Evolutionary conservation across 1,140 invertebrate species (phyloP).

Genomic region (Macrocentrus cingulum): DNA sequence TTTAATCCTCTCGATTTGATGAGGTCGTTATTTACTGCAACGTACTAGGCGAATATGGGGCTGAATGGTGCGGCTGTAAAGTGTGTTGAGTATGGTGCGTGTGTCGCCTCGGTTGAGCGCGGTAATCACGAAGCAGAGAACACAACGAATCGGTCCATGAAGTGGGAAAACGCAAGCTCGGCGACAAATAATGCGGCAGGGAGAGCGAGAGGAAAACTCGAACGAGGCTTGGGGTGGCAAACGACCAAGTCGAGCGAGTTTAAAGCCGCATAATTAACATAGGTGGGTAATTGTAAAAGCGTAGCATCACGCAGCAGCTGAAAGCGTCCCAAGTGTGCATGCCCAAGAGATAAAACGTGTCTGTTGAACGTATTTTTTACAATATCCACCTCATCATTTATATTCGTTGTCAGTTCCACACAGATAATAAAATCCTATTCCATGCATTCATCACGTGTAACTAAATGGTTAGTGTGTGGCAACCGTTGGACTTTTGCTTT

Average conservation of each 20-base stretch:
- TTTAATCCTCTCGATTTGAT: neutral
- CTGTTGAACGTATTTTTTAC: conserved; percentile 7
- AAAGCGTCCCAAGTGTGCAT: conserved; percentile 12
- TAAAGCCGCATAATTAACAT: conserved; percentile 44
- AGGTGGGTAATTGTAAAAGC: conserved; percentile 44
- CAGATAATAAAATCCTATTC: too few relatives aligned
- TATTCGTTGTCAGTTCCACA: too few relatives aligned
- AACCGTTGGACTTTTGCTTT: too few relatives aligned
- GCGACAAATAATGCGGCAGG: conserved; percentile 23
- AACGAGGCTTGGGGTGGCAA: neutral
- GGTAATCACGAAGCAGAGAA: conserved; percentile 42
- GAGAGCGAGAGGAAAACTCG: conserved; percentile 26
- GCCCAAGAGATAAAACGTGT: neutral
- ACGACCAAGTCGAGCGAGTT: conserved; percentile 24
- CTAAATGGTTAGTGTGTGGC: too few relatives aligned
- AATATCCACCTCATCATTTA: neutral
- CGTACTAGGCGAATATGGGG: neutral
- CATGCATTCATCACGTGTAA: too few relatives aligned
- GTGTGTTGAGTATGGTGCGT: conserved; percentile 23
- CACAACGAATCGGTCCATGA: conserved; percentile 39
- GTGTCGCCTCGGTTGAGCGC: conserved; percentile 42
- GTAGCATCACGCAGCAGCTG: conserved; percentile 21
- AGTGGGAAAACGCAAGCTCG: conserved; percentile 20
- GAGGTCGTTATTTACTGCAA: neutral
- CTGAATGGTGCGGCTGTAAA: conserved; percentile 1